Evolutionary conservation across 64 coral and sea anemone genomes (phyloP), one percentile per base, ranked within the genome.

Genomic region (Montipora efflorescens): DNA sequence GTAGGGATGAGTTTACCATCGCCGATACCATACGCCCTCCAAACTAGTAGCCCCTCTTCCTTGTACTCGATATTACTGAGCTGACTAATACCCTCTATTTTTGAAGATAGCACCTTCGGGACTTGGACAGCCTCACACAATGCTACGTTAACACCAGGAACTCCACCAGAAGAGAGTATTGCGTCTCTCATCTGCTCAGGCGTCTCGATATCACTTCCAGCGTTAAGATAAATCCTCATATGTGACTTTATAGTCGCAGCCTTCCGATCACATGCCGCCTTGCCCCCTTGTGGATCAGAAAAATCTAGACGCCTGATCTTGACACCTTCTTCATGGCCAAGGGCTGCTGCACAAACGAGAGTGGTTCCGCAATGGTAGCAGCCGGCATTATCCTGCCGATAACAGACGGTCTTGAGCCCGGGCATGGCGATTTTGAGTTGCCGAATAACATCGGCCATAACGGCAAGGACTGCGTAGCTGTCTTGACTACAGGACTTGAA

Each of bases 121-220:
- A 78, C 78, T 81, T 90, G 61, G 46, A 90, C 77, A 21, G 89
- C 81, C 47, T 79, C 61, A 79, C 55, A 78, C 48, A 90, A 69
- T 80, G n/a, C 45, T 69, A 90, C 89, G 48, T 80, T 90, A 68
- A 90, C 89, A 70, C 89, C 88, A 79, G 74, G 88, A 78, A 90
- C 58, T 66, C 76, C 88, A 10, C 74, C 74, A 16, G n/a, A 23
- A 16, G 49, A 55, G 19, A 49, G 18, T 48, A 59, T 62, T 23
- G 88, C 88, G 76, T 76, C 75, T 71, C 50, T 71, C 85, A 75
- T 88, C 73, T 88, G 62, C 48, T 88, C 85, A 74, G 62, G 46
- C n/a, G 66, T 88, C 73, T 61, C 49, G 55, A 90, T 90, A 76
- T 90, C 74, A 66, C 79, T 76, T 76, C 87, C 87, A 62, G 47